Conservation (phyloP, 2,888 invertebrate genomes). For the Linnaemya vulpina region DNA sequence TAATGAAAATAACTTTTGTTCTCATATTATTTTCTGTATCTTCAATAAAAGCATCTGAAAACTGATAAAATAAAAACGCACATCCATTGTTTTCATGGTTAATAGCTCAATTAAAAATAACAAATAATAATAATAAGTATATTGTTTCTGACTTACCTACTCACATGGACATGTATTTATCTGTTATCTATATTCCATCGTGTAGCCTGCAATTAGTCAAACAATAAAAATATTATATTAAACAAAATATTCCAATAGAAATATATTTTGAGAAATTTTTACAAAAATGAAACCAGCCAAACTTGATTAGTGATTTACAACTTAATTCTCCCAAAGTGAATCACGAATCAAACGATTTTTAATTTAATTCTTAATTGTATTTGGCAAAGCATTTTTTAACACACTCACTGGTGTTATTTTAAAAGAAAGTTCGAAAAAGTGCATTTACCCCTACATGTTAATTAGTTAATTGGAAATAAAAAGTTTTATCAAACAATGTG, state of each 20-base stretch:
- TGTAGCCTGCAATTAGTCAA: conserved; percentile 2
- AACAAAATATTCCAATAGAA: background rate
- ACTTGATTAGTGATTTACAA: background rate
- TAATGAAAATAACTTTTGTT: too few species aligned
- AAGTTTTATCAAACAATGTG: too few species aligned
- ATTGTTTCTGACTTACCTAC: background rate
- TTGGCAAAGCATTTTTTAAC: background rate
- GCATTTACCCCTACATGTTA: too few species aligned
- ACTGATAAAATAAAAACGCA: background rate
- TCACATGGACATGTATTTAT: background rate
- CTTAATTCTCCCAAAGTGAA: background rate
- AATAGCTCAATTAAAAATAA: background rate
- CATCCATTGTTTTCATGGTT: background rate
- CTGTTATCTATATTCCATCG: background rate
- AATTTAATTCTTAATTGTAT: background rate
- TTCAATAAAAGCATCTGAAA: background rate
- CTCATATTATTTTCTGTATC: too few species aligned
- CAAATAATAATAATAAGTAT: background rate
- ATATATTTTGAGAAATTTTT: background rate
- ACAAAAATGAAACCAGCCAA: background rate
- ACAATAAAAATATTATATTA: background rate
- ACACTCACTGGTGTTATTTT: too few species aligned
- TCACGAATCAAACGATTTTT: background rate
- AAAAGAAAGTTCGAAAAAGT: too few species aligned
- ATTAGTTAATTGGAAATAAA: too few species aligned